These are phyloP conservation scores for Pyrrhosoma nymphula DNA, from an alignment of 2,888 invertebrate genomes.

Conservation along the genomic window DNA sequence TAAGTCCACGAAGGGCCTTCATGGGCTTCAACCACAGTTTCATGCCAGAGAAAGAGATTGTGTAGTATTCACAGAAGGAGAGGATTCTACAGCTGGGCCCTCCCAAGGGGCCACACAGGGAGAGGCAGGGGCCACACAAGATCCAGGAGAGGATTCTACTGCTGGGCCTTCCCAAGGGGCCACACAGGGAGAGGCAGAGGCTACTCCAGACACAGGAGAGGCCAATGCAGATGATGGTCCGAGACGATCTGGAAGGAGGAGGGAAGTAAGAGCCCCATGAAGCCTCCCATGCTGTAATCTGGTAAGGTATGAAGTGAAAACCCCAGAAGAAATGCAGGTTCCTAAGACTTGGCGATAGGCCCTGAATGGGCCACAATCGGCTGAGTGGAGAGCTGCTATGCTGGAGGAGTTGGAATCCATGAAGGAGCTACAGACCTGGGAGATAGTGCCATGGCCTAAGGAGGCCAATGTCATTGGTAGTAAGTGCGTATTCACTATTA, in stretches of 20 bases:
- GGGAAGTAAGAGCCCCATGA: too few relatives aligned
- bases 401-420: not conserved
- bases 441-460: not conserved
- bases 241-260: slow-evolving; percentile 29
- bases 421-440: not conserved
- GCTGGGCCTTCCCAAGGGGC: slow-evolving; percentile 20
- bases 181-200: slow-evolving; percentile 20
- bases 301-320: slow-evolving; percentile 24
- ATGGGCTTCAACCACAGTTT: not conserved
- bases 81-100: not conserved
- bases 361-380: not conserved
- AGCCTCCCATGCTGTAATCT: too few relatives aligned
- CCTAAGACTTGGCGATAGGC: not conserved
- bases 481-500: slow-evolving; percentile 65
- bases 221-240: slow-evolving; percentile 43
- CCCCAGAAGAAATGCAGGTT: too few relatives aligned
- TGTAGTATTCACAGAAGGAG: slow-evolving; percentile 33
- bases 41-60: not conserved
- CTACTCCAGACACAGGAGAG: not conserved
- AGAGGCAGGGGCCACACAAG: not conserved
- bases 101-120: not conserved
- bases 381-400: not conserved
- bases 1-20: not conserved
- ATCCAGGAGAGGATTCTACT: not conserved
- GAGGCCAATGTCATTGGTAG: slow-evolving; percentile 56